Evolutionary conservation across 2,113 vertebrate species (phyloP).

Genomic region (Bos taurus): DNA sequence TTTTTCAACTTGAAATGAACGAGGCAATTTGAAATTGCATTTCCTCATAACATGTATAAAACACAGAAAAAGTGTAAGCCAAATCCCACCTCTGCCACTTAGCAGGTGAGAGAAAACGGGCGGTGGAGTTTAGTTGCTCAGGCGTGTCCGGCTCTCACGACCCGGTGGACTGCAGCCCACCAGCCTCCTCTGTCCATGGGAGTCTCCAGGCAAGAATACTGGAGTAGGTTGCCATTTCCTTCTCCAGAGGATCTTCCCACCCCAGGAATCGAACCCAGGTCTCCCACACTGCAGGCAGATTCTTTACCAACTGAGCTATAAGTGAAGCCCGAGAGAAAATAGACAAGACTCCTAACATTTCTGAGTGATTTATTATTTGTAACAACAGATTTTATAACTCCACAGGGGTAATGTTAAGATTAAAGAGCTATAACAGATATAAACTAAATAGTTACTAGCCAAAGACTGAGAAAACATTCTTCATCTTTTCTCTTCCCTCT

Average conservation of each 20-base stretch:
- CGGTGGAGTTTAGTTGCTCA: neutral
- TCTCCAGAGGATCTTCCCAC: neutral
- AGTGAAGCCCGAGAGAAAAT: neutral
- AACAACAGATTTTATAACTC: neutral
- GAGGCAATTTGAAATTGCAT: neutral
- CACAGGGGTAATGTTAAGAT: neutral
- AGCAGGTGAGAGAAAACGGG: neutral
- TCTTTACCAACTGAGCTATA: neutral
- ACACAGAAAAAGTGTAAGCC: neutral
- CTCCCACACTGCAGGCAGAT: neutral
- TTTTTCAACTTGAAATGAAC: neutral
- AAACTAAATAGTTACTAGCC: neutral
- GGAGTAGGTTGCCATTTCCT: neutral
- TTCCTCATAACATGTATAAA: neutral
- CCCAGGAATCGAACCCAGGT: neutral
- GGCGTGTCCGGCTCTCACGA: neutral
- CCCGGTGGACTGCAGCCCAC: neutral
- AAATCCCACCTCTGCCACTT: neutral
- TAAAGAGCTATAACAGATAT: neutral
- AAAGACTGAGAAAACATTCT: neutral
- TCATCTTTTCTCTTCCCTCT: neutral
- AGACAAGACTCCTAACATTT: neutral
- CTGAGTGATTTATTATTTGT: neutral
- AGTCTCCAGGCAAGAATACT: neutral
- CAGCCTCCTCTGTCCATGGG: neutral